Evolutionary conservation across 2,888 invertebrate genomes (phyloP).

Genomic region (Sinodicranocentrus sp.): DNA sequence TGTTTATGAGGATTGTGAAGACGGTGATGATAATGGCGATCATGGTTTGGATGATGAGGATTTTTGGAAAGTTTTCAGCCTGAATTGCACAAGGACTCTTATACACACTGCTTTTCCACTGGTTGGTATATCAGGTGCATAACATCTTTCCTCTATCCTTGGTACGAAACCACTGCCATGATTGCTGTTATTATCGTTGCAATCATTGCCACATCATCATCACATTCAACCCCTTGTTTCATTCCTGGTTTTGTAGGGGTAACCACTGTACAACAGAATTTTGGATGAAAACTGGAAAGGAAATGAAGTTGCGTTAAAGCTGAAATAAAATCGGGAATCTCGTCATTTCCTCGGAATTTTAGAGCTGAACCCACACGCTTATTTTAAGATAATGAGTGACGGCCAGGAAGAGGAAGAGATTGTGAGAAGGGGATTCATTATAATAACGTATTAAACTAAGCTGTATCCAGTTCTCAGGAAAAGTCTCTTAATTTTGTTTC

Average conservation of each 20-base stretch:
- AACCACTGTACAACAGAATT: no score
- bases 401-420: neutral
- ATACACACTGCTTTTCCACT: neutral
- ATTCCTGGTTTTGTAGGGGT: neutral
- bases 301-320: conserved; percentile 56
- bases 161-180: neutral
- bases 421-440: no score
- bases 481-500: conserved; percentile 25
- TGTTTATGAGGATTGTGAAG: conserved; percentile 2
- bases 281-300: no score
- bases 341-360: conserved; percentile 25
- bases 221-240: conserved; percentile 16
- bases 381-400: conserved; percentile 39
- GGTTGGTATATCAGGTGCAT: no score
- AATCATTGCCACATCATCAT: conserved; percentile 13
- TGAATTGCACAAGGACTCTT: neutral
- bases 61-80: neutral
- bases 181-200: conserved; percentile 20
- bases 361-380: conserved; percentile 19
- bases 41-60: neutral
- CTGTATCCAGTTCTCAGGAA: no score
- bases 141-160: no score
- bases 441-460: no score
- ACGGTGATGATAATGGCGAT: neutral
- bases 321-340: conserved; percentile 51